These are phyloP conservation scores for Cyclina sinensis DNA, from an alignment of 1,140 invertebrate species.

Conservation along the genomic window DNA sequence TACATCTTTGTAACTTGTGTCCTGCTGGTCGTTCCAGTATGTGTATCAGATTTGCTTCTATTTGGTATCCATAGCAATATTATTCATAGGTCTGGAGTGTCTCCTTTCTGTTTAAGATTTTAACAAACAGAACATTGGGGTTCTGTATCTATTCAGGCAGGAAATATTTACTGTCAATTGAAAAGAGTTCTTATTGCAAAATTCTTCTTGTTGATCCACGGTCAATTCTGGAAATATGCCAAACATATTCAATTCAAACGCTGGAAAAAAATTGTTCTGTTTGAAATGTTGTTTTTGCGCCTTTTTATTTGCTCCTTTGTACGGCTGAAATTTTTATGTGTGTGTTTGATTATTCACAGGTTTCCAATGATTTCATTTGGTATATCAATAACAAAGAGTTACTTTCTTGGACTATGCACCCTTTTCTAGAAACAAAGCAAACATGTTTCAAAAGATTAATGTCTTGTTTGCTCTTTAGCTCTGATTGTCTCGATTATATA, in stretches of 20 bases:
- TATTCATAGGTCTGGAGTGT: neutral
- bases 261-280: neutral
- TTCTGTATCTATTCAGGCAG: neutral
- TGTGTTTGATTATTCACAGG: conserved; percentile 1
- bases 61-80: neutral
- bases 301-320: conserved; percentile 17
- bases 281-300: neutral
- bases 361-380: conserved; percentile 27
- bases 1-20: conserved; percentile 31
- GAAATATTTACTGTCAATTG: neutral
- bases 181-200: neutral
- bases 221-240: conserved; percentile 30
- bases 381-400: neutral
- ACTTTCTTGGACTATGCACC: neutral
- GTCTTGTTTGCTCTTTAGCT: neutral
- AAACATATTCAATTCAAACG: neutral
- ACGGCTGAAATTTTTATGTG: neutral
- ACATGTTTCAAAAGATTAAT: neutral
- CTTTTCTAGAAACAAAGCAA: neutral
- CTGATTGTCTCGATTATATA: neutral
- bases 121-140: neutral
- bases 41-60: neutral
- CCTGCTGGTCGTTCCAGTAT: neutral
- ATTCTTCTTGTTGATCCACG: conserved; percentile 21
- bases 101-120: neutral